Evolutionary conservation across 1,140 invertebrate species (phyloP).

Genomic region (Aphaenogaster floridana): DNA sequence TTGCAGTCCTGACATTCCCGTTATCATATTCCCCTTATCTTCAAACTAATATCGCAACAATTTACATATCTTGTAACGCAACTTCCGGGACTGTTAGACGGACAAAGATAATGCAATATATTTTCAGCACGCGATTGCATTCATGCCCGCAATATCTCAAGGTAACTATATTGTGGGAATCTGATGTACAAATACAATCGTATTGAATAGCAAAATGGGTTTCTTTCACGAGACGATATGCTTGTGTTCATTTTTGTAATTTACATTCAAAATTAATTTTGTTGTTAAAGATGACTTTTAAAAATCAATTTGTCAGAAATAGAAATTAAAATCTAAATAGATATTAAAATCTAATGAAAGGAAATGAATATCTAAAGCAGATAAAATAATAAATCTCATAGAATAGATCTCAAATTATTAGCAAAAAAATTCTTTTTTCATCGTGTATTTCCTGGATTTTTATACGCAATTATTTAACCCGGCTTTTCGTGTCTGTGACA

Average conservation of each 20-base stretch:
- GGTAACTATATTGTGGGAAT: not conserved
- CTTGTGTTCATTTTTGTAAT: not conserved
- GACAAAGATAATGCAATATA: slow-evolving; percentile 14
- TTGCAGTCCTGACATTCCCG: slow-evolving; percentile 40
- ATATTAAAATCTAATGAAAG: not conserved
- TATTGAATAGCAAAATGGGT: not conserved
- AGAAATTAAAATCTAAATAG: not conserved
- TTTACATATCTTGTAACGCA: slow-evolving; percentile 53
- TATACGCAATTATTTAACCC: not conserved
- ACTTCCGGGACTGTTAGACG: slow-evolving; percentile 16
- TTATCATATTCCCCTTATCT: slow-evolving; percentile 41
- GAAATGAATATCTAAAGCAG: not conserved
- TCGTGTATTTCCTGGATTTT: too few relatives aligned
- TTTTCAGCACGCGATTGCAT: slow-evolving; percentile 16
- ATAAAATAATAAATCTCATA: slow-evolving; percentile 6
- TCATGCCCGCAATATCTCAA: slow-evolving; percentile 22
- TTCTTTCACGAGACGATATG: not conserved
- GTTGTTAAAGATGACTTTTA: not conserved
- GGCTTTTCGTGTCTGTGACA: not conserved
- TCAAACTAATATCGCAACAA: slow-evolving; percentile 62
- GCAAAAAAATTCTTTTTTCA: not conserved
- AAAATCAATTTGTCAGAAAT: not conserved
- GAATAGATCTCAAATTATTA: not conserved
- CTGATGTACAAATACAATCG: not conserved
- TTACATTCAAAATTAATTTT: not conserved